These are phyloP conservation scores for Siphlonurus alternatus DNA, from an alignment of 2,888 invertebrate species.

Conservation along the genomic window DNA sequence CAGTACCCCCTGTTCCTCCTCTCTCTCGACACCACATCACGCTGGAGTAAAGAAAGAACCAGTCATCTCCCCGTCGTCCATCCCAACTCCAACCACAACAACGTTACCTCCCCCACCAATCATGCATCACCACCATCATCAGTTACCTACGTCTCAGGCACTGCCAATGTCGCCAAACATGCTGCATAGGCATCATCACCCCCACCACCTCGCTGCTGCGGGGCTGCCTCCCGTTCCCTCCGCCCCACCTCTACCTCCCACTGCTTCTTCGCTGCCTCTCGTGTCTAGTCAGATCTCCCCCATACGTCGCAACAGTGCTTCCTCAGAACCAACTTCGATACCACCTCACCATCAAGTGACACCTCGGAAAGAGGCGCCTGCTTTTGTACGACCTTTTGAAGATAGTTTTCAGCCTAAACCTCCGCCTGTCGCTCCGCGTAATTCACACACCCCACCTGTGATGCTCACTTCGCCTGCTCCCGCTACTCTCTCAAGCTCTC, in stretches of 20 bases:
- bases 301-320: slow-evolving; percentile 18
- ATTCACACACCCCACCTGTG: background rate
- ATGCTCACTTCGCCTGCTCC: background rate
- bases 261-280: slow-evolving; percentile 18
- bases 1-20: slow-evolving; percentile 1
- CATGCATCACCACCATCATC: slow-evolving; percentile 19
- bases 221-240: slow-evolving; percentile 13
- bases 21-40: slow-evolving; percentile 3
- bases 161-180: slow-evolving; percentile 13
- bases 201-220: slow-evolving; percentile 8
- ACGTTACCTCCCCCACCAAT: slow-evolving; percentile 18
- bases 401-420: slow-evolving; percentile 21
- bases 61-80: slow-evolving; percentile 14
- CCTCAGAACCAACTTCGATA: slow-evolving; percentile 17
- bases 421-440: background rate
- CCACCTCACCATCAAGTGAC: slow-evolving; percentile 22
- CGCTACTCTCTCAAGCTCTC: background rate
- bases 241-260: slow-evolving; percentile 20
- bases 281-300: slow-evolving; percentile 18
- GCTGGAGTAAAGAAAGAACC: background rate
- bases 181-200: slow-evolving; percentile 8
- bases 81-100: slow-evolving; percentile 7
- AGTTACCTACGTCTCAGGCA: slow-evolving; percentile 19
- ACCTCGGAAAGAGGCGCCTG: slow-evolving; percentile 15
- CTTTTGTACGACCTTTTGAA: slow-evolving; percentile 26